phyloP scores from a whole-genome alignment of 2,797 vertebrate species.

The Staurois parvus region DNA sequence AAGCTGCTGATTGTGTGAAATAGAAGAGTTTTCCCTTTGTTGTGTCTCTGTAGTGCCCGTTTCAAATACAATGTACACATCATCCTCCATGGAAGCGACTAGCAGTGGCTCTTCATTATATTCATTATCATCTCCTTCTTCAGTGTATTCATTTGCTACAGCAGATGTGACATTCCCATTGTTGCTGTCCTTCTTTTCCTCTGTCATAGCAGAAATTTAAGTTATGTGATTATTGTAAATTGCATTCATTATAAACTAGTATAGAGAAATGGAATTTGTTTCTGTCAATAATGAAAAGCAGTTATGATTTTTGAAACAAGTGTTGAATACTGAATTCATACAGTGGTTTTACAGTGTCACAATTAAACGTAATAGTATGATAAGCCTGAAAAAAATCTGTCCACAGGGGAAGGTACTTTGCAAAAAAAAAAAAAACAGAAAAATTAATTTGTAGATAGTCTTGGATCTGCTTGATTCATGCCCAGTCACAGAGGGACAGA shows the following conservation, averaged over 20 bases:
- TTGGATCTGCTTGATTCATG: too few species aligned
- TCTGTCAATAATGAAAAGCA: neutral
- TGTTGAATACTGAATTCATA: neutral
- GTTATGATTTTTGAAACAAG: neutral
- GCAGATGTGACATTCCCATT: neutral
- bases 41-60: neutral
- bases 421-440: too few species aligned
- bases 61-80: slow-evolving; percentile 21
- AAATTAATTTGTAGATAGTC: too few species aligned
- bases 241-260: neutral
- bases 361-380: too few species aligned
- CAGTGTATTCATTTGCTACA: neutral
- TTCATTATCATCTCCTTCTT: slow-evolving; percentile 39
- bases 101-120: slow-evolving; percentile 14
- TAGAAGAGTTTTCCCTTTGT: slow-evolving; percentile 20
- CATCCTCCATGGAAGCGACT: slow-evolving; percentile 35
- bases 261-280: neutral
- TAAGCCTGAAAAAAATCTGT: too few species aligned
- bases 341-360: neutral
- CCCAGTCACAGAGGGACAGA: too few species aligned
- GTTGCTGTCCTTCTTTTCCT: slow-evolving; percentile 31
- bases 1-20: neutral
- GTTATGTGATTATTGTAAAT: slow-evolving; percentile 1
- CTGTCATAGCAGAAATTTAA: slow-evolving; percentile 53
- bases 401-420: too few species aligned